Evolutionary conservation across 2,888 invertebrate genomes (phyloP).

Genomic region (Drosophila mayaguana): DNA sequence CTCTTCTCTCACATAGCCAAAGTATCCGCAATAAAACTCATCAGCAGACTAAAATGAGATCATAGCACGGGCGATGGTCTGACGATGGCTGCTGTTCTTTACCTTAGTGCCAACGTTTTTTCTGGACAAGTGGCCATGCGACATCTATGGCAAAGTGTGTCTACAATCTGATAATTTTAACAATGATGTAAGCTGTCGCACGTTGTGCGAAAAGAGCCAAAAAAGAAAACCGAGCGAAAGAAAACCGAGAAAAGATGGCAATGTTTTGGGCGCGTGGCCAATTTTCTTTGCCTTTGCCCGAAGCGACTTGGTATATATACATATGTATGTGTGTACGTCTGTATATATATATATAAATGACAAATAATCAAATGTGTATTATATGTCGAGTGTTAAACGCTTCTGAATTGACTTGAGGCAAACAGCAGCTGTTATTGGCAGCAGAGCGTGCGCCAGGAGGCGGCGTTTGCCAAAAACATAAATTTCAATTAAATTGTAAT

Average conservation of each 20-base stretch:
- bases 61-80: conserved; percentile 1
- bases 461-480: conserved; percentile 78
- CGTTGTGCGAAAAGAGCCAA: conserved; percentile 39
- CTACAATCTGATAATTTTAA: conserved; percentile 80
- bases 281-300: conserved; percentile 30
- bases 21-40: not conserved
- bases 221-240: not conserved
- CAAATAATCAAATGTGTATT: conserved; percentile 64
- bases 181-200: conserved; percentile 83
- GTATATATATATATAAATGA: conserved; percentile 41
- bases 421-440: conserved; percentile 50
- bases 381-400: conserved; percentile 77
- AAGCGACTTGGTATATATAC: not conserved
- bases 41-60: conserved; percentile 1
- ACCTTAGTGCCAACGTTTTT: conserved; percentile 23
- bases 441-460: conserved; percentile 79
- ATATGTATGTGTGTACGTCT: not conserved
- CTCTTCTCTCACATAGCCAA: not conserved
- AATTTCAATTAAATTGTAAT: conserved; percentile 53
- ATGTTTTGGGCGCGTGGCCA: conserved; percentile 79
- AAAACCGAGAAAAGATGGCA: conserved; percentile 12
- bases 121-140: conserved; percentile 18
- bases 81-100: not conserved
- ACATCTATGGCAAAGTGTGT: conserved; percentile 4
- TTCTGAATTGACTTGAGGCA: conserved; percentile 80